phyloP scores from a whole-genome alignment of 2,888 invertebrate genomes.

The Xestia xanthographa region DNA sequence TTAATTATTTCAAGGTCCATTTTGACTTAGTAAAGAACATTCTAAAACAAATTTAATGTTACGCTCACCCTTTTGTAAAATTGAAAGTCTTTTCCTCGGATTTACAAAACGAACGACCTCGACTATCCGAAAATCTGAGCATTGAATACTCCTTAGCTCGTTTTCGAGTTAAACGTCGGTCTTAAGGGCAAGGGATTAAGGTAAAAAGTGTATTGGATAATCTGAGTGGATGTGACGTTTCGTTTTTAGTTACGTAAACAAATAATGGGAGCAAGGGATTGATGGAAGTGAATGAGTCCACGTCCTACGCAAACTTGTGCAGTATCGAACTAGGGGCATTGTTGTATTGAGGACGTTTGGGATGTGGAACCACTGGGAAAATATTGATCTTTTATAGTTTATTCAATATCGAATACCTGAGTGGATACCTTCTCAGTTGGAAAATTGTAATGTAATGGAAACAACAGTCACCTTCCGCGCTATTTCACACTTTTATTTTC shows the following conservation, averaged over 20 bases:
- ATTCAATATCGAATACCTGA: constrained; percentile 71
- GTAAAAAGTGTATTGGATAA: constrained; percentile 68
- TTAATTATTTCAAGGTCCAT: constrained; percentile 49
- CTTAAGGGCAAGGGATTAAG: constrained; percentile 68
- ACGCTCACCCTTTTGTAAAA: constrained; percentile 74
- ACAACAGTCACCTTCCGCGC: constrained; percentile 36
- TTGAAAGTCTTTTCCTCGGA: constrained; percentile 74
- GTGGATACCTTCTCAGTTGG: constrained; percentile 59
- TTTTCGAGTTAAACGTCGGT: constrained; percentile 62
- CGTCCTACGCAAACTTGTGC: constrained; percentile 86
- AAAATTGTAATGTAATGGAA: constrained; percentile 62
- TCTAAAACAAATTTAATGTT: constrained; percentile 72
- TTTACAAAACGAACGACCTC: constrained; percentile 74
- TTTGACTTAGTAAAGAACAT: constrained; percentile 67
- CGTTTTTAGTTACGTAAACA: constrained; percentile 76
- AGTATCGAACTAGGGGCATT: constrained; percentile 80
- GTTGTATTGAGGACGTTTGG: constrained; percentile 77
- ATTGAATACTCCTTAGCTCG: constrained; percentile 59
- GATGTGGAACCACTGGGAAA: constrained; percentile 71
- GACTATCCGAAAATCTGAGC: constrained; percentile 74
- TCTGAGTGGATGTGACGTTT: constrained; percentile 74
- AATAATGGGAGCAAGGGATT: constrained; percentile 86
- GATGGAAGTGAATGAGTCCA: constrained; percentile 83
- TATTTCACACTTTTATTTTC: constrained; percentile 42
- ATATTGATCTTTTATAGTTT: constrained; percentile 79